A percentile compares a stretch with the other conserved stretches of the same genome.
These are phyloP conservation scores for Acestrorhynchus altus DNA, from an alignment of 2,797 vertebrate genomes.

Conservation along the genomic window DNA sequence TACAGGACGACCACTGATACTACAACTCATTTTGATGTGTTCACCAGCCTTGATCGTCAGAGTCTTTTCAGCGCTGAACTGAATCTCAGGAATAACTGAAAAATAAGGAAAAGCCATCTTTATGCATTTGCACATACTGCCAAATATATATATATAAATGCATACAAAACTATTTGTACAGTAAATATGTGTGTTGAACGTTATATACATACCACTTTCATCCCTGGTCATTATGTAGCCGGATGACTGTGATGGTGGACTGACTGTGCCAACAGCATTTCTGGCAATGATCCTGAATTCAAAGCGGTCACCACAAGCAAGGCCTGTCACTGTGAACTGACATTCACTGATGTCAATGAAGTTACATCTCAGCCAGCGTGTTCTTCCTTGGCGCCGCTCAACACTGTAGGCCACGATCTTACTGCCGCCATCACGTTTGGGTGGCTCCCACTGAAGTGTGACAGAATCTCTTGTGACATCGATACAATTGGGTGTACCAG, in stretches of 20 bases:
- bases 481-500: constrained; percentile 94
- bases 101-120: not conserved
- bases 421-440: constrained; percentile 92
- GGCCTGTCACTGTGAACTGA: constrained; percentile 92
- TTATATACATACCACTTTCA: constrained; percentile 87
- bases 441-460: constrained; percentile 93
- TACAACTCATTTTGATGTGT: constrained; percentile 86
- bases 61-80: constrained; percentile 89
- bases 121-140: not conserved
- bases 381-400: constrained; percentile 91
- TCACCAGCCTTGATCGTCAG: constrained; percentile 90
- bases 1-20: constrained; percentile 90
- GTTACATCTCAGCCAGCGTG: constrained; percentile 95
- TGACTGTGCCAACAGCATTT: constrained; percentile 96
- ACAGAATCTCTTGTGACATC: constrained; percentile 97
- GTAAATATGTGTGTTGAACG: not conserved
- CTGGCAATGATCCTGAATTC: constrained; percentile 97
- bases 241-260: constrained; percentile 97
- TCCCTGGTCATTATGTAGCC: constrained; percentile 97
- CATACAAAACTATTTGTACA: not conserved
- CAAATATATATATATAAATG: not conserved
- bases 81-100: constrained; percentile 90
- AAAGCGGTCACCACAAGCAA: constrained; percentile 91
- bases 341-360: constrained; percentile 94
- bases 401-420: constrained; percentile 96